Evolutionary conservation across 2,113 vertebrate species (phyloP).

Genomic region (Cebidichthys violaceus): DNA sequence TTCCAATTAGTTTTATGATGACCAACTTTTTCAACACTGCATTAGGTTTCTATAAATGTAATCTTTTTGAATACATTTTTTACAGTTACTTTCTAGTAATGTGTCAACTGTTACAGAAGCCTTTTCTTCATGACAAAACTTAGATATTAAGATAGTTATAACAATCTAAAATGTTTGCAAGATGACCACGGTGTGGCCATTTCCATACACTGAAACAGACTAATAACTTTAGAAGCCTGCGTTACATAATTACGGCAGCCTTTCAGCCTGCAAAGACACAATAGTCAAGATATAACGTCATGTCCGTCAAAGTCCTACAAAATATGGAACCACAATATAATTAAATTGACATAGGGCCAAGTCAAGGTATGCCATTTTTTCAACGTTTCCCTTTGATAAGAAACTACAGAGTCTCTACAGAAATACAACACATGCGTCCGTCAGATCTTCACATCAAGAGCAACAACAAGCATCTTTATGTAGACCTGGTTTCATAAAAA

Average conservation of each 20-base stretch:
- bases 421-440: neutral
- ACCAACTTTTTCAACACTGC: neutral
- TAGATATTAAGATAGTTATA: neutral
- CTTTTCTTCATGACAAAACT: neutral
- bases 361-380: neutral
- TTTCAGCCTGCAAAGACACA: neutral
- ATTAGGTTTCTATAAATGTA: neutral
- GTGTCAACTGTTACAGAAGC: neutral
- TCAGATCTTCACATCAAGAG: slow-evolving; percentile 20
- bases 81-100: neutral
- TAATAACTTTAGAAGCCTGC: neutral
- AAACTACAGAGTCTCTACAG: slow-evolving; percentile 8
- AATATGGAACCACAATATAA: neutral
- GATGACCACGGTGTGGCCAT: neutral
- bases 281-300: neutral
- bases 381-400: neutral
- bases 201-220: neutral
- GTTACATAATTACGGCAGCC: neutral
- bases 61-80: neutral
- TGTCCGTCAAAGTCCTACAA: neutral
- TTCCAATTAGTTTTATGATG: neutral
- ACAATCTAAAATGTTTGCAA: neutral
- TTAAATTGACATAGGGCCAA: neutral
- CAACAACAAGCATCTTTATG: slow-evolving; percentile 30
- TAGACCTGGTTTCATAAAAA: slow-evolving; percentile 56